These are phyloP conservation scores for Amphipyra berbera DNA, from an alignment of 2,888 invertebrate species.

Conservation along the genomic window DNA sequence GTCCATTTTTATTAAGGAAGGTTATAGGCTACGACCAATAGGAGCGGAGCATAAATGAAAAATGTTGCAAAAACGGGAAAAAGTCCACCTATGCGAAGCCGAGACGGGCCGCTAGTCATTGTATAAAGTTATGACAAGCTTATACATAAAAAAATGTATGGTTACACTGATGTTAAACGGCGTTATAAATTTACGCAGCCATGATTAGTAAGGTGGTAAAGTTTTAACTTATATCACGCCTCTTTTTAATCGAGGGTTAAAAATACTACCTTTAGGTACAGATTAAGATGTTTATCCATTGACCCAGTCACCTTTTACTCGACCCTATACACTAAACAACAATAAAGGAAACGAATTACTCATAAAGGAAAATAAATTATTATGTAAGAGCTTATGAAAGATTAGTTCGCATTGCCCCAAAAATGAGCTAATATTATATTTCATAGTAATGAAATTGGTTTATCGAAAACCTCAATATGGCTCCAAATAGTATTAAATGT, in stretches of 20 bases:
- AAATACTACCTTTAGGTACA: conserved; percentile 6
- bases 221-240: background rate
- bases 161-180: no score
- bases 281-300: conserved; percentile 40
- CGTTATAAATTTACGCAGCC: no score
- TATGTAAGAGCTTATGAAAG: conserved; percentile 16
- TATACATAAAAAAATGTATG: no score
- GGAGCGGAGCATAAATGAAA: no score
- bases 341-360: conserved; percentile 26
- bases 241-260: background rate
- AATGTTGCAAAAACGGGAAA: no score
- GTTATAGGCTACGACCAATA: no score
- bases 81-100: no score
- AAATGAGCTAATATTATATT: conserved; percentile 16
- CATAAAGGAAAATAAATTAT: conserved; percentile 26
- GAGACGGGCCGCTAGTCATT: no score
- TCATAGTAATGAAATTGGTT: conserved; percentile 5
- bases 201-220: no score
- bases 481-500: conserved; percentile 14
- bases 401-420: conserved; percentile 11
- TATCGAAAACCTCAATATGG: background rate
- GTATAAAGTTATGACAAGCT: no score
- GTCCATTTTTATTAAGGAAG: no score
- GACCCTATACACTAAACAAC: conserved; percentile 24
- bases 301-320: conserved; percentile 43